These are phyloP conservation scores for Drosophila kokeensis DNA, from an alignment of 2,888 invertebrate species.

Conservation along the genomic window DNA sequence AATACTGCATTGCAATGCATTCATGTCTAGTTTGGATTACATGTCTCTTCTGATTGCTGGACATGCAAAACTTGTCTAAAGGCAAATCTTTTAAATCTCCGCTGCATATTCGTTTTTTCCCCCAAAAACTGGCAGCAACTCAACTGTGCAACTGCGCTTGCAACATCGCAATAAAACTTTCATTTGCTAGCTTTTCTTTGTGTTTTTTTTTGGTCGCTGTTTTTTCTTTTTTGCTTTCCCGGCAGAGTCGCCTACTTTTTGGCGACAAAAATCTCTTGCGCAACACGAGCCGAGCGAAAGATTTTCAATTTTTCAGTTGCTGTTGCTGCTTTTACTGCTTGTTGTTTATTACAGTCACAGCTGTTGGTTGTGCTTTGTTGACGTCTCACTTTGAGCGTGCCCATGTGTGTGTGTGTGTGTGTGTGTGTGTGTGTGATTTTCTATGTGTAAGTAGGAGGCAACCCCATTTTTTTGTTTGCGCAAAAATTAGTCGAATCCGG, in stretches of 20 bases:
- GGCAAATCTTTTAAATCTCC: neutral
- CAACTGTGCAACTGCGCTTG: slow-evolving; percentile 47
- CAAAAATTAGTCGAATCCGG: slow-evolving; percentile 65
- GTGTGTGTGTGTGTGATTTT: slow-evolving; percentile 23
- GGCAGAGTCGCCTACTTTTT: slow-evolving; percentile 41
- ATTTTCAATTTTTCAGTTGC: slow-evolving; percentile 37
- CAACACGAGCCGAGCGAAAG: slow-evolving; percentile 43
- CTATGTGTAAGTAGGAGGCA: slow-evolving; percentile 31
- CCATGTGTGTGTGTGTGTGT: slow-evolving; percentile 23
- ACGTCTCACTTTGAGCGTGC: slow-evolving; percentile 25
- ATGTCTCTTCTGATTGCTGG: slow-evolving; percentile 3
- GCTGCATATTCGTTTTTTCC: slow-evolving; percentile 21
- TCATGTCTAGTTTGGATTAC: slow-evolving; percentile 9
- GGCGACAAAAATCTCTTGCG: slow-evolving; percentile 75
- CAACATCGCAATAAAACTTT: slow-evolving; percentile 49
- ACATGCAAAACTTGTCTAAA: slow-evolving; percentile 21
- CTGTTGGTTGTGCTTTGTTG: slow-evolving; percentile 62
- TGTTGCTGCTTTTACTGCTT: slow-evolving; percentile 47
- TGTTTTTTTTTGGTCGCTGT: slow-evolving; percentile 18
- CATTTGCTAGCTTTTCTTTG: slow-evolving; percentile 17
- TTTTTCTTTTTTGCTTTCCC: neutral
- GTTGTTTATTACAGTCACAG: slow-evolving; percentile 77
- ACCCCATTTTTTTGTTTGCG: slow-evolving; percentile 55
- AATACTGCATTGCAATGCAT: neutral
- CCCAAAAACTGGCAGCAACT: slow-evolving; percentile 17